Base-by-base conservation (phyloP, 2,113 vertebrate genomes). In the Probosciger aterrimus region DNA sequence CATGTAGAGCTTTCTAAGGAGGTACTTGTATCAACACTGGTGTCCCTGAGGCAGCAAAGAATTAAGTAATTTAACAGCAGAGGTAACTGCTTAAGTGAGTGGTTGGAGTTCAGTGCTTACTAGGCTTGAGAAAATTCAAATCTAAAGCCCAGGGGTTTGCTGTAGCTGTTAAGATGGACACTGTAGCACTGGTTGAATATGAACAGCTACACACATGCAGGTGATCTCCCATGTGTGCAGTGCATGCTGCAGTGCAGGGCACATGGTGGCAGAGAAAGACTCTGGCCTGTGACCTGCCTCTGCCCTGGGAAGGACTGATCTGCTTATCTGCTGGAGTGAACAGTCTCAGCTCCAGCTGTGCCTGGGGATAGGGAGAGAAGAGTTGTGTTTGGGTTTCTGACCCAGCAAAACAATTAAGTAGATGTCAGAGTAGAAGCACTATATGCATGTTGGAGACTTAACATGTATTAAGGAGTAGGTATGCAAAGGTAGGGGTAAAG, bases 221-320 rank as follows among this genome's bases (percentile, higher is more conserved):
- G 35, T 68, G 4, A 11, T 28, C n/a, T 84, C 57, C 59, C 60
- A 82, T 76, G 39, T 83, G 88, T 77, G 84, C 87, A 81, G 4
- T 74, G 77, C 87, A 11, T 47, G 63, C 57, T 70, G 68, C 33
- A 17, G 71, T 5, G 60, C 67, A 67, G 43, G 67, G 57, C 52
- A 18, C 18, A 0, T 2, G 0, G 47, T 50, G 23, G 6, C 0
- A 63, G 57, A 8, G 62, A 37, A 33, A 88, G 50, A 33, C 79
- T 81, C 60, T 83, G 57, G 68, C 73, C 68, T 20, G 10, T 31
- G 63, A 52, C 84, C 71, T 80, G 82, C 59, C n/a, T n/a, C 35
- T 82, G n/a, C 63, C 41, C 88, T 70, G n/a, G 79, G 41, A 47
- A 49, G 35, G 76, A 55, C n/a, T 63, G 37, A 35, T 65, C 43